phyloP scores from a whole-genome alignment of 2,888 invertebrate genomes.

The Lissonota sp. region DNA sequence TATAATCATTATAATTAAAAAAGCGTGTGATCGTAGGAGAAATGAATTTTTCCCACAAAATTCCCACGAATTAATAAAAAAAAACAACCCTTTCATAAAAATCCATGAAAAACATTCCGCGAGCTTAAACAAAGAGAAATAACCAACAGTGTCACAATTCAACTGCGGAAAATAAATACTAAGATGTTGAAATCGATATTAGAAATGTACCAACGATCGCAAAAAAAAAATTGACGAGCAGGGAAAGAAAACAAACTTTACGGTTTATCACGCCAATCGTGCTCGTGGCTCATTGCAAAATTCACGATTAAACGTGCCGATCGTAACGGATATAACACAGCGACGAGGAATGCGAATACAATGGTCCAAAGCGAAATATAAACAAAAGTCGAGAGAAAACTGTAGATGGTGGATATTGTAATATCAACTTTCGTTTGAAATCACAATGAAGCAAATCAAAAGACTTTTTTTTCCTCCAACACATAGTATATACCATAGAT shows the following conservation, averaged over 20 bases:
- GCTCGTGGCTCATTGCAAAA: constrained; percentile 31
- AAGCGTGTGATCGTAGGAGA: too few species aligned
- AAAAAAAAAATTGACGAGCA: constrained; percentile 27
- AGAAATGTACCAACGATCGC: not conserved
- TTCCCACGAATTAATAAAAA: too few species aligned
- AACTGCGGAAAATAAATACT: not conserved
- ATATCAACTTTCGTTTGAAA: constrained; percentile 23
- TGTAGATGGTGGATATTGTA: constrained; percentile 5
- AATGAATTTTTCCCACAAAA: too few species aligned
- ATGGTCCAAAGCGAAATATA: constrained; percentile 21
- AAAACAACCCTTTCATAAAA: too few species aligned
- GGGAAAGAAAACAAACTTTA: constrained; percentile 17
- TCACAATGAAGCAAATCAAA: constrained; percentile 34
- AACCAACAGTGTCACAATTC: too few species aligned
- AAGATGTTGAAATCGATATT: constrained; percentile 21
- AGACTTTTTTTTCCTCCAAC: constrained; percentile 3
- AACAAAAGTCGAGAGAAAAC: constrained; percentile 6
- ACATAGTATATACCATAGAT: constrained; percentile 15
- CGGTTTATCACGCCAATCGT: constrained; percentile 26
- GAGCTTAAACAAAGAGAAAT: too few species aligned
- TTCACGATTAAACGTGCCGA: constrained; percentile 38
- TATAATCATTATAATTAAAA: too few species aligned
- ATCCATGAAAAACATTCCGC: too few species aligned
- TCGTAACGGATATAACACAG: not conserved
- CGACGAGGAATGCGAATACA: constrained; percentile 9